Base-by-base conservation (phyloP, 2,113 vertebrate species). In the Pachypanchax playfairii region DNA sequence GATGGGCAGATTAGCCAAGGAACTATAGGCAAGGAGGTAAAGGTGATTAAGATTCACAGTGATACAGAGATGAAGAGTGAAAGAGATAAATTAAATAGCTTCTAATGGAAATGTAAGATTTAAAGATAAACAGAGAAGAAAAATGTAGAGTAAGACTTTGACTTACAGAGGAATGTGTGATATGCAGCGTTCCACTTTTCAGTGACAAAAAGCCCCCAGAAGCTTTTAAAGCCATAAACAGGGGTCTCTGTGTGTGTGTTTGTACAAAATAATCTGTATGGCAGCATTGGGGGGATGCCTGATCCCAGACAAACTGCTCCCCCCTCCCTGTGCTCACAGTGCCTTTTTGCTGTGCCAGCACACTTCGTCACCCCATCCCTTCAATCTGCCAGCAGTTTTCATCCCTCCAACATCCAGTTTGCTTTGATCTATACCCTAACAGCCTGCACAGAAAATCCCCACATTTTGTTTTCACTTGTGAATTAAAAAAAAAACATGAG, bases 1-100 rank as follows among this genome's bases (percentile, higher is more conserved):
- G n/a, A 69, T 74, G 68, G 54, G 46, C 20, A 77, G 77, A 89
- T 89, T 88, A 87, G 24, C 47, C 7, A 26, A 35, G 26, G 42
- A 54, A 24, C 42, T 51, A 17, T 46, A 35, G 33, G 53, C 6
- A 61, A 55, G 51, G 63, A 35, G 53, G 28, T 55, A 48, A 60
- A 33, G 54, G 43, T 17, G 25, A 56, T 56, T 53, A 51, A 48
- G n/a, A n/a, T n/a, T n/a, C n/a, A n/a, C n/a, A n/a, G 78, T 65
- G 48, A 77, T 36, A 29, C 63, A 55, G 41, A 54, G 44, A 48
- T 28, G 12, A 47, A 33, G 9, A 9, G 4, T 25, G 17, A 38
- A 21, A 12, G 13, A 46, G 51, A 55, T 50, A 10, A 47, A 59
- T 66, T 11, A 22, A 28, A 69, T 38, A 28, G 50, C 73, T 53